A percentile compares a stretch with the other conserved stretches of the same genome.
Evolutionary conservation across 2,797 vertebrate genomes (phyloP).

Genomic region (Xiphophorus birchmanni): DNA sequence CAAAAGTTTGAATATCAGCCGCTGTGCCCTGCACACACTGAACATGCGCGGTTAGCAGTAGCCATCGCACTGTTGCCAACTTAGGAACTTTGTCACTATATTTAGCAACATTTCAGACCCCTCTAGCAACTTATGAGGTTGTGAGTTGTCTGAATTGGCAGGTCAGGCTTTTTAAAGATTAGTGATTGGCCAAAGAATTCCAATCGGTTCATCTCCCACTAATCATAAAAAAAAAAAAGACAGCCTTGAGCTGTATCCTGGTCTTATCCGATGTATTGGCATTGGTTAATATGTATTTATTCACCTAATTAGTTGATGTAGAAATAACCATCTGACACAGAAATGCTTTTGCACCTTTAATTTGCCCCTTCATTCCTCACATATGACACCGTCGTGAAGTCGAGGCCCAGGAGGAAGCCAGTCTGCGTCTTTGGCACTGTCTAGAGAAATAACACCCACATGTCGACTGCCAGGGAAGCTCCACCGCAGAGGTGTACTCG

Average conservation of each 20-base stretch:
- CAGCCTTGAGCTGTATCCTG: neutral
- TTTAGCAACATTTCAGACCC: neutral
- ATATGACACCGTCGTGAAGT: slow-evolving; percentile 52
- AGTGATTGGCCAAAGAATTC: neutral
- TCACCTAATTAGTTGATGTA: slow-evolving; percentile 4
- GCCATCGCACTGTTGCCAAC: neutral
- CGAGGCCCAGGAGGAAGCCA: slow-evolving; percentile 62
- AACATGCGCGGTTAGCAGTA: neutral
- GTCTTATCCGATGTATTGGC: neutral
- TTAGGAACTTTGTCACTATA: neutral
- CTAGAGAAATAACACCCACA: slow-evolving; percentile 59
- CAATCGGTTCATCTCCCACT: neutral
- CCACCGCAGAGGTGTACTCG: neutral
- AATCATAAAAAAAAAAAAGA: neutral
- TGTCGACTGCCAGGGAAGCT: slow-evolving; percentile 38
- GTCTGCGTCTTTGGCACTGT: slow-evolving; percentile 61
- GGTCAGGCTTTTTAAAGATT: neutral
- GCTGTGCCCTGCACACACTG: neutral
- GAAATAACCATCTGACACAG: slow-evolving; percentile 12
- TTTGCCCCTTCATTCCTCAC: slow-evolving; percentile 41
- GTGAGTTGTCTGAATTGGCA: neutral
- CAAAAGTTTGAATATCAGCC: neutral
- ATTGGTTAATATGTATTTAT: neutral
- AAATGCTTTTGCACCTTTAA: slow-evolving; percentile 23
- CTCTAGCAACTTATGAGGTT: neutral